phyloP scores from a whole-genome alignment of 2,113 vertebrate genomes.

The Python bivittatus region DNA sequence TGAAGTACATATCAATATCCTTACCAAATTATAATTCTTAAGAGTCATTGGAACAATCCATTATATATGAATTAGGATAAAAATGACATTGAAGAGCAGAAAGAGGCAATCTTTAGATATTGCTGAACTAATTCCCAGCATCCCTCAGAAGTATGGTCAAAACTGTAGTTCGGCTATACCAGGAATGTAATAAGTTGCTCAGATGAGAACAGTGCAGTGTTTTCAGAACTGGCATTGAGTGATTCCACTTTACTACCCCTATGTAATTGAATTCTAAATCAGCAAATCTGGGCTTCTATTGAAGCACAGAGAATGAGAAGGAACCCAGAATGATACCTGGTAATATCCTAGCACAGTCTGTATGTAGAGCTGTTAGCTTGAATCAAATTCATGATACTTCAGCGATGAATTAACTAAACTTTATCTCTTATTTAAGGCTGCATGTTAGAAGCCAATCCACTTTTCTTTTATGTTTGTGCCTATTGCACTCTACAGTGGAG shows the following conservation, averaged over 20 bases:
- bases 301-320: neutral
- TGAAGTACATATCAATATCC: neutral
- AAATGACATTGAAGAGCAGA: too few species aligned
- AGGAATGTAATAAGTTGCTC: neutral
- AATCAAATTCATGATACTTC: conserved; percentile 67
- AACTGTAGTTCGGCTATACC: neutral
- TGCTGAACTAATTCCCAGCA: too few species aligned
- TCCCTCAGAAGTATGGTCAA: too few species aligned
- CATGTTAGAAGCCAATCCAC: conserved; percentile 47
- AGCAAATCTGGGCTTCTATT: neutral
- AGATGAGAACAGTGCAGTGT: neutral
- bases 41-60: neutral
- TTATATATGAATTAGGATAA: too few species aligned
- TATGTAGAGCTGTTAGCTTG: conserved; percentile 43
- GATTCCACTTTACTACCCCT: neutral
- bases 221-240: neutral
- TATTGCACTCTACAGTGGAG: conserved; percentile 28
- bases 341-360: conserved; percentile 63
- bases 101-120: too few species aligned
- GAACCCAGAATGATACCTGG: conserved; percentile 28
- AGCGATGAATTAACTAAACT: conserved; percentile 60
- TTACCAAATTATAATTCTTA: neutral
- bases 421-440: conserved; percentile 41
- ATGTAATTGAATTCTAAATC: neutral
- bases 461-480: conserved; percentile 41